phyloP scores from a whole-genome alignment of 1,140 invertebrate species.

The Phthorimaea operculella region DNA sequence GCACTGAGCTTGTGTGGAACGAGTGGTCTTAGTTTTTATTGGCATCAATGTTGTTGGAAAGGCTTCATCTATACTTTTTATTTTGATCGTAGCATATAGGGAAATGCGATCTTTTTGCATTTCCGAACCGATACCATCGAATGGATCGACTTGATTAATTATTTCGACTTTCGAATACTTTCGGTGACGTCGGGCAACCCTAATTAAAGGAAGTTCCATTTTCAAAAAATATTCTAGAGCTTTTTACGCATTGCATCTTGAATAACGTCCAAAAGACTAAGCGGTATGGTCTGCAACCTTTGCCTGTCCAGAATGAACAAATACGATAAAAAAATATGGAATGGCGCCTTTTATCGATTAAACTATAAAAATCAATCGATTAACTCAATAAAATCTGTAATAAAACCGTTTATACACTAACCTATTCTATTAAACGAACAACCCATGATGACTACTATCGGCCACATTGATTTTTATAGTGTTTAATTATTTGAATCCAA shows the following conservation, averaged over 20 bases:
- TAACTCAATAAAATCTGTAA: not conserved
- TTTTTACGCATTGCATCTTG: not conserved
- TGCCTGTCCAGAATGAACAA: too few relatives aligned
- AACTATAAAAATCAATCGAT: not conserved
- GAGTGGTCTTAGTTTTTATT: too few relatives aligned
- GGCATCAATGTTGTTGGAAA: slow-evolving; percentile 16
- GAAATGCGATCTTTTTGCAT: slow-evolving; percentile 38
- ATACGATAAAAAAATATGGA: too few relatives aligned
- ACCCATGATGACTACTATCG: not conserved
- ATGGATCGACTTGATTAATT: slow-evolving; percentile 46
- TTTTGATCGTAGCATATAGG: slow-evolving; percentile 17
- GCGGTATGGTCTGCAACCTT: too few relatives aligned
- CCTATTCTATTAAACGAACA: not conserved
- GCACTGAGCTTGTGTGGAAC: too few relatives aligned
- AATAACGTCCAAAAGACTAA: not conserved
- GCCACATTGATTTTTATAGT: not conserved
- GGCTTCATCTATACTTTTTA: slow-evolving; percentile 28
- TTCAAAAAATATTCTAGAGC: not conserved
- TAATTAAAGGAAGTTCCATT: slow-evolving; percentile 9
- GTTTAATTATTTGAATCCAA: not conserved
- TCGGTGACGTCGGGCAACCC: slow-evolving; percentile 20
- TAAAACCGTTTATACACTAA: not conserved
- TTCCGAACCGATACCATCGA: slow-evolving; percentile 36
- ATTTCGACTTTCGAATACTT: slow-evolving; percentile 31
- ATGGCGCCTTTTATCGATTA: not conserved